Evolutionary conservation across 2,888 invertebrate species (phyloP), one percentile per base, ranked within the genome.

Genomic region (Neria commutata): DNA sequence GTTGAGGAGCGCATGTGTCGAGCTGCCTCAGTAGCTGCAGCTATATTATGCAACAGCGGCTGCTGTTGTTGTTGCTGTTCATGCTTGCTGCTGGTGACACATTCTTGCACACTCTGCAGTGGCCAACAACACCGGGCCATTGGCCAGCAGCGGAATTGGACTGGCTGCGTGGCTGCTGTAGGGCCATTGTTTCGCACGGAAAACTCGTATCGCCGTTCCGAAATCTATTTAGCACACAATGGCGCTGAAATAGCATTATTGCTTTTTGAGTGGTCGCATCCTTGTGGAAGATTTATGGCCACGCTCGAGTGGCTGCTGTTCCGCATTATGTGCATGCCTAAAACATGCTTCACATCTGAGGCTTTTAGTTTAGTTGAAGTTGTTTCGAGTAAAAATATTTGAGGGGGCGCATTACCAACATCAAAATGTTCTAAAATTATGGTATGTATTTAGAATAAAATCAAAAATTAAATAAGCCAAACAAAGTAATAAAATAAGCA

Each of bases 201-300:
- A 60, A 77, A 78, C 78, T 78, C 76, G 76, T 77, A 78, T 77
- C 77, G 75, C 73, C 71, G 76, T 75, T 71, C 75, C 65, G 70
- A 75, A 77, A 78, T 77, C 78, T 77, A 77, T 76, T 77, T 77
- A 77, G 75, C 77, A 77, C 76, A 77, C 77, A 77, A 77, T 78
- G 76, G 76, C 72, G 69, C 71, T 71, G 73, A 69, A 74, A 71
- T 71, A 69, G 71, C 69, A 73, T 73, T 76, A 74, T 73, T 76
- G 76, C 68, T 73, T 75, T 77, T 77, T 76, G 74, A 77, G 77
- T 77, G 78, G 68, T 75, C n/a, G n/a, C n/a, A 67, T 71, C 68
- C 65, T 67, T 63, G 58, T 54, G 66, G 34, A 62, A 66, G 72
- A 74, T 74, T 73, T 74, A 73, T 74, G 72, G 72, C 66, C n/a